These are phyloP conservation scores for Xyliphius kryptos DNA, from an alignment of 2,113 vertebrate species.

Conservation along the genomic window DNA sequence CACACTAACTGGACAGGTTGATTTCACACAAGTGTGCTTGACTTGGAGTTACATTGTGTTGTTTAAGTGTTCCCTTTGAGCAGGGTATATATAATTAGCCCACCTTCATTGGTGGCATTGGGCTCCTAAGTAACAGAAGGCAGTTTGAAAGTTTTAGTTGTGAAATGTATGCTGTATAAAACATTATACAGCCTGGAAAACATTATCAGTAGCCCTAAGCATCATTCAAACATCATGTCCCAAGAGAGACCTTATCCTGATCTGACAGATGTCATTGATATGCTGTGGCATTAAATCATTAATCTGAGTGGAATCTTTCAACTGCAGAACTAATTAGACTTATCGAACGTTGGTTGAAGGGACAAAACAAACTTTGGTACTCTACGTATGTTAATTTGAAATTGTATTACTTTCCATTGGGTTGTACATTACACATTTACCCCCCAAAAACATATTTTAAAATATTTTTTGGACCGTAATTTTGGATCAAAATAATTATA, in stretches of 20 bases:
- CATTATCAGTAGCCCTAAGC: slow-evolving; percentile 1
- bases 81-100: too few species aligned
- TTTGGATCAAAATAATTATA: too few species aligned
- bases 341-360: slow-evolving; percentile 52
- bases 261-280: slow-evolving; percentile 61
- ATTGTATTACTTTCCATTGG: background rate
- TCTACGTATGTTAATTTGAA: slow-evolving; percentile 5
- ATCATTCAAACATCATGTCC: slow-evolving; percentile 42
- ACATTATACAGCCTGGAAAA: background rate
- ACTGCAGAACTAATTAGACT: slow-evolving; percentile 58
- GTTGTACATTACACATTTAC: background rate
- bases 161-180: slow-evolving; percentile 37
- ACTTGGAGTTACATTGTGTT: too few species aligned
- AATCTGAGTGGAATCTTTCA: slow-evolving; percentile 54
- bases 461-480: too few species aligned
- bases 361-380: slow-evolving; percentile 43
- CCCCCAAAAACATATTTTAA: too few species aligned
- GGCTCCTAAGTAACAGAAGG: too few species aligned
- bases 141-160: slow-evolving; percentile 46
- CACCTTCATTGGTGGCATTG: too few species aligned
- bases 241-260: slow-evolving; percentile 55
- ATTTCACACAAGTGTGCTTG: too few species aligned
- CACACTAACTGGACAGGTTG: too few species aligned
- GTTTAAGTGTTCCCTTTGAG: too few species aligned
- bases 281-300: slow-evolving; percentile 66